Evolutionary conservation across 1,140 invertebrate species (phyloP), one percentile per base, ranked within the genome.

Genomic region (Hycleus cichorii): DNA sequence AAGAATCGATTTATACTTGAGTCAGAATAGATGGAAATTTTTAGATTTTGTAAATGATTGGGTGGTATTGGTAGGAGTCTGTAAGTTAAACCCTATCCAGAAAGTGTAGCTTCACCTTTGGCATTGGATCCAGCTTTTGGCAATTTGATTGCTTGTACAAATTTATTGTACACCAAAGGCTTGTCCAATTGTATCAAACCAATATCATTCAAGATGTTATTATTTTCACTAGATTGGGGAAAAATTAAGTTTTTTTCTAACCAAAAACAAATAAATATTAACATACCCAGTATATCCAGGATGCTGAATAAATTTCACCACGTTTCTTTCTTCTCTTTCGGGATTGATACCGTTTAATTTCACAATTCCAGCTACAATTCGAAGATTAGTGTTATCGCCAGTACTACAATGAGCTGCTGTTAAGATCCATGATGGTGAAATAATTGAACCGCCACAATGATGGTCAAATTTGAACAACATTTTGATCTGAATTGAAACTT

Each of bases 181-280:
- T 69, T 73, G 4, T 71, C 72, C 11, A 86, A 66, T 55, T 75
- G 76, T 11, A 88, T 65, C 0, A 89, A 46, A 39, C 82, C 84
- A 47, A 89, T 82, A 61, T 89, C 87, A 57, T 82, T 76, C 46
- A 76, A 75, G 12, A 72, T 65, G 78, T 76, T 18, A 18, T 18
- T 18, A 18, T 18, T 18, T 18, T 18, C 2, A 18, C 18, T 18
- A 18, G 2, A 18, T 18, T 18, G 18, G 18, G 18, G 2, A 18
- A 18, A 18, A n/a, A n/a, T n/a, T n/a, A n/a, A n/a, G n/a, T n/a
- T n/a, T n/a, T n/a, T n/a, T n/a, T n/a, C n/a, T n/a, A n/a, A n/a
- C n/a, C n/a, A n/a, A n/a, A n/a, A n/a, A n/a, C n/a, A n/a, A n/a
- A 18, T 18, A 18, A 18, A 18, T 18, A 18, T 1, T 18, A 18